Evolutionary conservation across 2,797 vertebrate genomes (phyloP), one percentile per base, ranked within the genome.

Genomic region (Urocyon cinereoargenteus): DNA sequence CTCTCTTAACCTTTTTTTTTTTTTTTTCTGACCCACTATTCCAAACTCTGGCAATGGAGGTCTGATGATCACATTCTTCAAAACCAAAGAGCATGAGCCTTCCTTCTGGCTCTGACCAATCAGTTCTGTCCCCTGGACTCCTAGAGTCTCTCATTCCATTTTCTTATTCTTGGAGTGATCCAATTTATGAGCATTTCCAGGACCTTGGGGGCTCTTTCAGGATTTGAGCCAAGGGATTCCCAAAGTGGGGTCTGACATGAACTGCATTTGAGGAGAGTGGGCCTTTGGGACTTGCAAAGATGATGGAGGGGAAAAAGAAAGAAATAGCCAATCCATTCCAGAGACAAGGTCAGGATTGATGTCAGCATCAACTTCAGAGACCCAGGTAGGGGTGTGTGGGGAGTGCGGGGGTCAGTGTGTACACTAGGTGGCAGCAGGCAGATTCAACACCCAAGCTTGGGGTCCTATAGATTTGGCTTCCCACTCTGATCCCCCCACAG

Each of bases 381-480:
- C n/a, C 40, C 57, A 45, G 62, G 0, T 3, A 0, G 19, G 26
- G 19, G 24, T 45, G 40, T 45, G 40, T 7, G 40, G 40, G 40
- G 40, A 7, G 40, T 45, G 40, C 40, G 40, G 40, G 45, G 26
- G 45, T 68, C 40, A 24, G 24, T 0, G 0, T 22, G 34, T 19
- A 51, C 0, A 1, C 0, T 0, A 0, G 22, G 49, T 3, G 4
- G 61, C 14, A 10, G 64, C 34, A 16, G 57, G 66, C 21, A 53
- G 79, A 28, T 53, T 62, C 75, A 40, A 28, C 53, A 57, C 28
- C 18, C 12, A 21, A 24, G 55, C 8, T 9, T 72, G 4, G 5
- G 59, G 51, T 22, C 68, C 61, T 0, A 3, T 0, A 6, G 59
- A 49, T n/a, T 24, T 10, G 0, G 22, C 55, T 72, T 53, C 62